Evolutionary conservation across 2,797 vertebrate species (phyloP), one percentile per base, ranked within the genome.

Genomic region (Amblyraja radiata): DNA sequence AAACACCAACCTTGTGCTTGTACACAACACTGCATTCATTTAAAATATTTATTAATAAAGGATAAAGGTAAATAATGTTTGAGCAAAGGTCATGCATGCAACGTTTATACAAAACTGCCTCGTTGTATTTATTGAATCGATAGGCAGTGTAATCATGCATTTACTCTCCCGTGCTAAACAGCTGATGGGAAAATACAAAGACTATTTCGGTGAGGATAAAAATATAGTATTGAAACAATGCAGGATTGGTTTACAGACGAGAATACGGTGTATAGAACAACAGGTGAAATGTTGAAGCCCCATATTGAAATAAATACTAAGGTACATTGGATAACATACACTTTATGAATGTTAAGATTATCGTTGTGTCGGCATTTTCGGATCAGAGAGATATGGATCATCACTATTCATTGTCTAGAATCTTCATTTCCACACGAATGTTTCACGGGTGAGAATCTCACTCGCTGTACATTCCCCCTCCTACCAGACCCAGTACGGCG

Each of bases 401-500:
- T 23, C 32, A 81, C 46, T 6, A 54, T 54, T 54, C 46, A 84
- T 84, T 28, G 1, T 25, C 5, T 5, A 11, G 46, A 83, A 25
- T 0, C 46, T 58, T 28, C 23, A 58, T 21, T 21, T 25, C 9
- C 32, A 36, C 10, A 32, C 6, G 9, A 71, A 36, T 36, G 9
- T 21, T 90, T 39, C 32, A 39, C 63, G 9, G 46, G 46, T 54
- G 46, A 54, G 46, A 88, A 3, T 18, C n/a, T n/a, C 39, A 18
- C 28, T 90, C 14, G 39, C 16, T 84, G 5, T 39, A 11, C 63
- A n/a, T 21, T 58, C 93, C 96, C 96, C 46, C 46, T 93, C 96
- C 96, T 0, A 95, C 95, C 63, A 97, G 93, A 32, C 1, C 94
- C 0, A 96, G 0, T n/a, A 96, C 94, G 65, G 96, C 1, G 0